Evolutionary conservation across 2,113 vertebrate species (phyloP), one percentile per base, ranked within the genome.

Genomic region (Neomonachus schauinslandi): DNA sequence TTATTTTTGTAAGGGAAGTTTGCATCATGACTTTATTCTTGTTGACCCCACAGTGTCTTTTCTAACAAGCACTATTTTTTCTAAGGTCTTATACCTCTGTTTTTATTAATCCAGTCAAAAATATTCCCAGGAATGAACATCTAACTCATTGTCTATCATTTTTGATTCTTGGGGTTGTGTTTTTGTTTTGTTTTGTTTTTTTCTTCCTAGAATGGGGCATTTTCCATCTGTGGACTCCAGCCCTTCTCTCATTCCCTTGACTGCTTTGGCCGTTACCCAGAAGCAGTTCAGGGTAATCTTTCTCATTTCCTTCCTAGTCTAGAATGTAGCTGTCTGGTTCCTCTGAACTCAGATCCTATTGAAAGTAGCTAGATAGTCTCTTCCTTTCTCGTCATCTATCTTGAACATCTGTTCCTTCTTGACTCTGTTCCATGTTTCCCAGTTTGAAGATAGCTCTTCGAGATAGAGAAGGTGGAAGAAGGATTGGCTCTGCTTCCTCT

Each of bases 381-480:
- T 96, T 97, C 92, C 89, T 91, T 59, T 96, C 92, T 86, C 55
- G 24, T 95, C n/a, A 59, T 90, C 93, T 77, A 0, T 91, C 94
- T 91, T 72, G 53, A 94, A 76, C 71, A 74, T 96, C 77, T 94
- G 4, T 95, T 97, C 80, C 71, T 91, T 84, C 74, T 91, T 89
- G 83, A 92, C 63, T 36, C 71, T 74, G 19, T 92, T 97, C 97
- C 74, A n/a, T 5, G 3, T 94, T 97, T 97, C 97, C 94, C 79
- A 94, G 2, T 91, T 93, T 94, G 74, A 96, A 97, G 89, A 94
- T 96, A 33, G 18, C 67, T 67, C 69, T 97, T 39, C 55, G 84
- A 65, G 87, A 95, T 96, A 95, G 77, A 91, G 71, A 77, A 88
- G 31, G 46, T 96, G 74, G 53, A 95, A 83, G 51, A 61, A 92